Conservation (phyloP, 2,888 invertebrate species). For the Enchytraeus crypticus region DNA sequence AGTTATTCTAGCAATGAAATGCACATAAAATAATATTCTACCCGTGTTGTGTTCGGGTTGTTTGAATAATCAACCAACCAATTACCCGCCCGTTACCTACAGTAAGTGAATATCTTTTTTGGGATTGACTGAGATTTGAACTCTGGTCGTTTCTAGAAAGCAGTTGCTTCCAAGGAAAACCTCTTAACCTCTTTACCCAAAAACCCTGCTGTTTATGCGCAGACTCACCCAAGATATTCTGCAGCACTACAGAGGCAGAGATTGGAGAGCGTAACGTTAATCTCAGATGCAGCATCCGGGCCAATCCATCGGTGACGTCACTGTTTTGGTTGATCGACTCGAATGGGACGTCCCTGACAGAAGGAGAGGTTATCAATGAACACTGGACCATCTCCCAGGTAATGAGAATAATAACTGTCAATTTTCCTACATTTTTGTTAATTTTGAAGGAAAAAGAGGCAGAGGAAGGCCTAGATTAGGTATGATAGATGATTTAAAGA, state of each 20-base stretch:
- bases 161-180: too few relatives aligned
- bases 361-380: constrained; percentile 10
- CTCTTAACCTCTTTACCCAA: neutral
- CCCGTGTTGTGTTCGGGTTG: too few relatives aligned
- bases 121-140: too few relatives aligned
- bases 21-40: too few relatives aligned
- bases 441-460: neutral
- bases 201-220: neutral
- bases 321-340: constrained; percentile 11
- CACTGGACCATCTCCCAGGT: constrained; percentile 8
- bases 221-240: constrained; percentile 10
- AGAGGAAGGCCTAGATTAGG: too few relatives aligned
- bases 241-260: neutral
- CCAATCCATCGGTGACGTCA: constrained; percentile 1
- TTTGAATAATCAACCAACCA: too few relatives aligned
- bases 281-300: neutral
- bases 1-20: too few relatives aligned
- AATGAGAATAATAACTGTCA: neutral
- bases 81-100: too few relatives aligned
- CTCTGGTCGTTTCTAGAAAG: neutral
- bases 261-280: neutral
- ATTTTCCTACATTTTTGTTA: neutral
- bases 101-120: neutral
- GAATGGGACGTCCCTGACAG: constrained; percentile 3
- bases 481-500: too few relatives aligned